Conservation (phyloP, 2,797 vertebrate genomes). For the Stomatorhinus walkeri region DNA sequence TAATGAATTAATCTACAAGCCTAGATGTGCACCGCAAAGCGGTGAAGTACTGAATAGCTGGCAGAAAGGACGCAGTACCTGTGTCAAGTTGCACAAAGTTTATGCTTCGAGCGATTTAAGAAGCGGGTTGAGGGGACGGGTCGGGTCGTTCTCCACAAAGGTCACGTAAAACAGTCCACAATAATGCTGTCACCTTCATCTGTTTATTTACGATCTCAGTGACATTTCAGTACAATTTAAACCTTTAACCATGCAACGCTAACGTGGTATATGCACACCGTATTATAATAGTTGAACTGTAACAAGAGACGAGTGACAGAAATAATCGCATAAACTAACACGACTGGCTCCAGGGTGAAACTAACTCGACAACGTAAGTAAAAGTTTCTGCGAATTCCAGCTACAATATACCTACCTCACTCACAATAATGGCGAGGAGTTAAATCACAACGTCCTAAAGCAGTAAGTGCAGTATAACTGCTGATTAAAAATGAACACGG, state of each 20-base stretch:
- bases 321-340: not conserved
- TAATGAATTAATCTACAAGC: not conserved
- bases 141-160: not conserved
- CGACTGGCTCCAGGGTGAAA: not conserved
- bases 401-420: not conserved
- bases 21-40: not conserved
- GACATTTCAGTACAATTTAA: not conserved
- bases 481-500: not conserved
- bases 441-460: not conserved
- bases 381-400: not conserved
- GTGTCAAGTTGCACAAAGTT: not conserved
- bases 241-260: not conserved
- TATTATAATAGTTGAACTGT: not conserved
- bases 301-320: not conserved
- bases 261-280: not conserved
- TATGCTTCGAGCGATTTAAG: not conserved
- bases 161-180: not conserved
- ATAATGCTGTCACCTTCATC: conserved; percentile 4
- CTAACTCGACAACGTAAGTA: not conserved
- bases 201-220: not conserved
- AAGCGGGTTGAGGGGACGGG: not conserved
- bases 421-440: not conserved
- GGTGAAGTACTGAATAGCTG: not conserved
- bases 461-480: not conserved
- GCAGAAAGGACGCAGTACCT: not conserved